Evolutionary conservation across 2,888 invertebrate genomes (phyloP).

Genomic region (Syrphus vitripennis): DNA sequence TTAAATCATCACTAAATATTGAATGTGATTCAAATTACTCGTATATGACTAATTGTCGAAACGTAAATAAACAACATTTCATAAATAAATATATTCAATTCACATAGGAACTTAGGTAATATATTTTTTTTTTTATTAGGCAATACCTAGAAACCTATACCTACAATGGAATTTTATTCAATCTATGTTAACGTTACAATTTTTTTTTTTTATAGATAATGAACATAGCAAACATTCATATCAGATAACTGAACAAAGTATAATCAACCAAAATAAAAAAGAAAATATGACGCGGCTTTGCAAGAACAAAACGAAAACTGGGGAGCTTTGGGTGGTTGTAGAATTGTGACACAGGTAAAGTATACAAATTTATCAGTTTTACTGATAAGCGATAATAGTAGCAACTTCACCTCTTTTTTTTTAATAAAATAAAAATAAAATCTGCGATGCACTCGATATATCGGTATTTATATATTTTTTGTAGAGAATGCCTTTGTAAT

Average conservation of each 20-base stretch:
- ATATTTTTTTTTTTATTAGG: not conserved
- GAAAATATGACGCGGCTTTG: conserved; percentile 25
- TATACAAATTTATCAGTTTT: conserved; percentile 30
- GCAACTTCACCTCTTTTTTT: not conserved
- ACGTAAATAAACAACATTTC: not conserved
- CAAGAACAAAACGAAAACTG: not conserved
- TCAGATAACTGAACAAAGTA: conserved; percentile 37
- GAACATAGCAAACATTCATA: conserved; percentile 53
- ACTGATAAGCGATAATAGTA: conserved; percentile 16
- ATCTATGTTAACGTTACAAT: conserved; percentile 35
- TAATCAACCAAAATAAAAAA: conserved; percentile 56
- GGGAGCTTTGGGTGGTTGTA: not conserved
- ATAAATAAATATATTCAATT: not conserved
- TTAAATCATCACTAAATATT: too few species aligned
- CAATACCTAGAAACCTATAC: not conserved
- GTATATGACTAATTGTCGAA: not conserved
- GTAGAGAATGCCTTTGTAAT: not conserved
- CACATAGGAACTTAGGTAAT: not conserved
- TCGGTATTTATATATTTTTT: not conserved
- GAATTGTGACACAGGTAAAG: not conserved
- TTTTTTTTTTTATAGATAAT: conserved; percentile 44
- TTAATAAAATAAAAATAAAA: not conserved
- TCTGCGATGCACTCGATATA: not conserved
- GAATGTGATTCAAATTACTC: not conserved
- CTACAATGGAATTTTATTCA: conserved; percentile 13